Conservation (phyloP, 2,888 invertebrate species). For the Sepiola atlantica region DNA sequence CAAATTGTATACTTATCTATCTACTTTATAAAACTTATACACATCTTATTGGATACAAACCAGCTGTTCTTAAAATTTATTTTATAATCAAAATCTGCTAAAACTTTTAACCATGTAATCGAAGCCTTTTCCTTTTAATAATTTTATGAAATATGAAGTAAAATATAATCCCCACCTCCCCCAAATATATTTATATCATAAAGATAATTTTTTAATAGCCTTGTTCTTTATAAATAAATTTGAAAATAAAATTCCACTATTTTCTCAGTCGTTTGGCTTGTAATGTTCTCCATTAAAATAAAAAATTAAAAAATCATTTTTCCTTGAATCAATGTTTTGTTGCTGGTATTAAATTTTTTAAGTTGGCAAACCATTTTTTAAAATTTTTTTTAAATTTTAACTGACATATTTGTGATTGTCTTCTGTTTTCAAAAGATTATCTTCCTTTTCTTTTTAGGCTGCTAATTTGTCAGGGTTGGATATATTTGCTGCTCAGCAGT, state of each 20-base stretch:
- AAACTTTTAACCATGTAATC: not conserved
- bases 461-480: constrained; percentile 62
- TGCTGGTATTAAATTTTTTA: not conserved
- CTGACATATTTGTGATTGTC: not conserved
- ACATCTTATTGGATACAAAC: not conserved
- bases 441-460: constrained; percentile 45
- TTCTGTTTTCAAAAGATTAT: not conserved
- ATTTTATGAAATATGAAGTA: not conserved
- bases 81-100: not conserved
- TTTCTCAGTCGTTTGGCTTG: not conserved
- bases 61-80: not conserved
- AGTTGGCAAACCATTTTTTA: not conserved
- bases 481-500: constrained; percentile 64
- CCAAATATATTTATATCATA: not conserved
- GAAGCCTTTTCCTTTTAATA: not conserved
- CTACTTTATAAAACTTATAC: not conserved
- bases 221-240: not conserved
- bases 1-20: not conserved
- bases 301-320: not conserved
- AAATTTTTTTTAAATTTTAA: not conserved
- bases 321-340: not conserved
- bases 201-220: not conserved
- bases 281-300: not conserved
- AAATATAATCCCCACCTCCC: not conserved
- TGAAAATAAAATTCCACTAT: not conserved